Evolutionary conservation across 2,888 invertebrate genomes (phyloP), one percentile per base, ranked within the genome.

Genomic region (Eurois occulta): DNA sequence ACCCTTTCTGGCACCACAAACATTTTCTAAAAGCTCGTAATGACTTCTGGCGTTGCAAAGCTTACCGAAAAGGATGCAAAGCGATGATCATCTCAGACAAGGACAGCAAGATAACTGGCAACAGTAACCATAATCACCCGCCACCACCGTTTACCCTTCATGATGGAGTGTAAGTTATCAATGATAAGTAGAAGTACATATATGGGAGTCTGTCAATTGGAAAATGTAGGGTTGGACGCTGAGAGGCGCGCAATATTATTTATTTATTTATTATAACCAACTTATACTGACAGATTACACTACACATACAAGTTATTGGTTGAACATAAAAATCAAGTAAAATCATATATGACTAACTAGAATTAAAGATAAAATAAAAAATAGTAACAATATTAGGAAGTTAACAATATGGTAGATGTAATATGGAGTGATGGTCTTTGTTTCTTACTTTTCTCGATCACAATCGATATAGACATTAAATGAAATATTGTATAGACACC

Each of bases 11-110:
- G 38, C 77, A 77, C 7, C 32, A 38, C 21, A 64, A 48, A 28
- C 68, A 80, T 28, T 68, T n/a, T 38, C 1, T 21, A 0, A 75
- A 48, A 21, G 32, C 66, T 48, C 46, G 66, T 1, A 80, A 55
- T 6, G 75, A 80, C 60, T 38, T 71, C 16, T 80, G 75, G 80
- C 80, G 72, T 1, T 78, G 79, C 66, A 79, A 78, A 35, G 24
- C 72, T 43, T 58, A 52, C 28, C 35, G 7, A 38, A 78, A 66
- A 68, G 73, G 73, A 60, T 79, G 79, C 73, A 68, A 73, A 5
- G 79, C 73, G 8, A 55, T 55, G 60, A 79, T 79, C 16, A 73
- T 55, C 5, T 80, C 72, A 13, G 66, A 74, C n/a, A 67, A 60
- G 38, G 38, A 55, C 18, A 74, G 52, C 32, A 79, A 79, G 52